Base-by-base conservation (phyloP, 1,140 invertebrate species). In the Thereuonema tuberculata region DNA sequence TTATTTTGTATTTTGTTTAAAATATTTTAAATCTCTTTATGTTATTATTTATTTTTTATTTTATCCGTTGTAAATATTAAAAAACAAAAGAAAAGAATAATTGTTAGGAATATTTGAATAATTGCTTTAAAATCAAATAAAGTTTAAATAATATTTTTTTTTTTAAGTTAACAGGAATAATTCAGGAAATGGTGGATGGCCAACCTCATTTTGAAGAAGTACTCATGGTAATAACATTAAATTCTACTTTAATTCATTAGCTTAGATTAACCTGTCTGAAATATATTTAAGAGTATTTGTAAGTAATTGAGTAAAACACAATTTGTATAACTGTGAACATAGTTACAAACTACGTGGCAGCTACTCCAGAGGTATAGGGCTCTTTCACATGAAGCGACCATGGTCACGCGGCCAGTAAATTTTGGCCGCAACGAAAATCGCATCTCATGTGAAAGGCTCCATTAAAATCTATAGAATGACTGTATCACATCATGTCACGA, bases 81-180 rank as follows among this genome's bases (percentile, higher is more conserved):
- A n/a, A 9, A 43, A 43, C 37, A 12, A 12, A n/a, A 12, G 37
- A 43, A 9, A 9, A 9, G 37, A n/a, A n/a, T 12, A n/a, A 9
- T n/a, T 43, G 9, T 9, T 43, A 43, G 9, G 9, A 12, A 12
- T 9, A 12, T 12, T n/a, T 43, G 9, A 12, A 12, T 43, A 43
- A 9, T 43, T 43, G 37, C 37, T 43, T 9, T 52, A 20, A 52
- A 15, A 12, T 15, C 21, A 14, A 55, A 17, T 12, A n/a, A 9
- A 26, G 2, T 55, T 12, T 9, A 29, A 24, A 46, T 29, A 54
- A n/a, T 60, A 53, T 55, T 48, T 14, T 52, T 60, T 21, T 2
- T 43, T 62, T 26, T 59, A n/a, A 59, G 21, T 67, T 80, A 0
- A 80, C 77, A 0, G 76, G 77, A 31, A 78, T 80, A 21, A 67